Base-by-base conservation (phyloP, 2,113 vertebrate species). In the Neodontobutis hainanensis region DNA sequence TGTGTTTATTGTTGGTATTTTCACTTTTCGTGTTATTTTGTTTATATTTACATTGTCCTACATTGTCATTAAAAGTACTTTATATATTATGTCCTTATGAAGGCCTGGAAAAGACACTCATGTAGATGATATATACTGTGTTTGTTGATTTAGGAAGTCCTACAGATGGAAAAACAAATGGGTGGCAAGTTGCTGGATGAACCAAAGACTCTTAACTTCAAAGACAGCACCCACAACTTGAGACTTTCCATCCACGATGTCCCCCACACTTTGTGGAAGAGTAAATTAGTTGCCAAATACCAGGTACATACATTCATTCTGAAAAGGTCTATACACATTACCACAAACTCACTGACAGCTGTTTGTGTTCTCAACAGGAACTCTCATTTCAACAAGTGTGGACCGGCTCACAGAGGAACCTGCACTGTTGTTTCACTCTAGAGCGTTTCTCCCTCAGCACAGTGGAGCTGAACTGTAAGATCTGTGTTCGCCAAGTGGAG, bases 181-280 rank as follows among this genome's bases (percentile, higher is more conserved):
- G 97, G 96, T 0, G 97, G 97, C 32, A 97, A 98, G 84, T 91
- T 99, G 72, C 68, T 99, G 81, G 97, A 98, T 46, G 97, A 99
- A 86, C 97, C 97, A 73, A 99, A 99, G 93, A 93, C 94, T 60
- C 93, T 99, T 64, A 94, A 93, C 89, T 99, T 99, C 82, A 99
- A 99, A 89, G 96, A 97, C 89, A 99, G 96, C 86, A 95, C 94
- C 71, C 96, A 98, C 85, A 99, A 99, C 88, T 92, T 99, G 77
- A 95, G 97, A 69, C 89, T 99, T 11, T 99, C 97, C 11, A 92
- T 99, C 65, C 97, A 99, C 0, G 96, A 99, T 4, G 88, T 99
- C n/a, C 85, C 95, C 43, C 96, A 98, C 85, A 94, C 94, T 1
- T 90, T 96, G 79, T 99, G 97, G 97, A 98, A 96, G 86, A 99